These are phyloP conservation scores for Pheosia tremula DNA, from an alignment of 2,888 invertebrate genomes.

Conservation along the genomic window DNA sequence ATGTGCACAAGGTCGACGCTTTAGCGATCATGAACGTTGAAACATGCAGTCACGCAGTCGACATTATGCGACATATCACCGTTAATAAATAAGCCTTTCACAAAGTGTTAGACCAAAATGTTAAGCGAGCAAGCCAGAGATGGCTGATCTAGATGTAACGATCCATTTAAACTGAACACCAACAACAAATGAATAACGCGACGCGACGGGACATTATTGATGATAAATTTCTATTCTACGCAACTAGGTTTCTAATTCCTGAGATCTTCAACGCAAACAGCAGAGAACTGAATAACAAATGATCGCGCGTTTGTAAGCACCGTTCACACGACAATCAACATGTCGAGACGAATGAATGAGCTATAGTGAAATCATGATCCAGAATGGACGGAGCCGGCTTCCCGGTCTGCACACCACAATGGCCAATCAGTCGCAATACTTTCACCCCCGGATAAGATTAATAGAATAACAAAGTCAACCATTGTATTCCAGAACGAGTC, in stretches of 20 bases:
- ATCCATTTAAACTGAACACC: constrained; percentile 10
- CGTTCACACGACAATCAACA: constrained; percentile 77
- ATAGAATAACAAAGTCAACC: constrained; percentile 72
- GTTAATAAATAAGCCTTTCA: constrained; percentile 13
- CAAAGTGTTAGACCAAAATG: constrained; percentile 24
- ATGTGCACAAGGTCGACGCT: constrained; percentile 57
- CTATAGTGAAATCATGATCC: constrained; percentile 71
- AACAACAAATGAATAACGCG: constrained; percentile 30
- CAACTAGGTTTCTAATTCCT: constrained; percentile 62
- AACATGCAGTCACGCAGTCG: constrained; percentile 52
- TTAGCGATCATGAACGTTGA: constrained; percentile 49
- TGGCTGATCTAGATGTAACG: constrained; percentile 10
- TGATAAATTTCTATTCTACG: constrained; percentile 54
- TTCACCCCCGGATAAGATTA: constrained; percentile 76
- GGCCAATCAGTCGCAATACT: constrained; percentile 74
- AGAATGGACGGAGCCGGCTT: constrained; percentile 58
- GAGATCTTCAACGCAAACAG: constrained; percentile 55
- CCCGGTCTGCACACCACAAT: constrained; percentile 63
- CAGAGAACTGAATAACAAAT: constrained; percentile 71
- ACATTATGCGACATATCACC: constrained; percentile 43
- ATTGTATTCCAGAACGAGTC: constrained; percentile 72
- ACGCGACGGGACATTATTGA: constrained; percentile 44
- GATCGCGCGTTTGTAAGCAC: constrained; percentile 48
- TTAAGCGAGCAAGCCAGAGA: constrained; percentile 1
- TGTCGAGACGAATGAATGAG: constrained; percentile 67